A percentile compares a stretch with the other conserved stretches of the same genome.
These are phyloP conservation scores for Dreissena rostriformis DNA, from an alignment of 1,140 invertebrate genomes.

Conservation along the genomic window DNA sequence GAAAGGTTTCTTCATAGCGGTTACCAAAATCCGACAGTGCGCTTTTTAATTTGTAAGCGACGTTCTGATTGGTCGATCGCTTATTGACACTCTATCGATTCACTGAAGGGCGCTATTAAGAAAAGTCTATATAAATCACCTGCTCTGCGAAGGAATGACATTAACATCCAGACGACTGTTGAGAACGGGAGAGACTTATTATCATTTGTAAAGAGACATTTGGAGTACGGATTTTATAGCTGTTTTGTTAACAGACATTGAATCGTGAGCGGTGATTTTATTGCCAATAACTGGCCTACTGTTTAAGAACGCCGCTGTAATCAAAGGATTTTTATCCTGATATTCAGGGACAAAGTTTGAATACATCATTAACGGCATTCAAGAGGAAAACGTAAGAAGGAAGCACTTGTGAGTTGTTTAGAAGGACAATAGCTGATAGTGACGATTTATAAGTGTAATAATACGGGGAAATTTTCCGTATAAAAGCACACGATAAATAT, in stretches of 20 bases:
- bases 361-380: background rate
- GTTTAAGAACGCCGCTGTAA: no score
- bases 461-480: no score
- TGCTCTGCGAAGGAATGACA: background rate
- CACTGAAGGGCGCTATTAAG: background rate
- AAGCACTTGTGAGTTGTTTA: background rate
- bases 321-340: background rate
- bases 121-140: background rate
- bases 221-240: background rate
- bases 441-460: no score
- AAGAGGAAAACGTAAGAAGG: background rate
- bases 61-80: conserved; percentile 32
- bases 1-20: conserved; percentile 35
- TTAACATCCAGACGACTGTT: background rate
- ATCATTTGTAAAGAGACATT: background rate
- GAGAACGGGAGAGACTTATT: background rate
- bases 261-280: no score
- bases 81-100: background rate
- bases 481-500: no score
- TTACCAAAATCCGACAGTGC: conserved; percentile 29
- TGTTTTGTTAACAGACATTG: background rate
- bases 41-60: background rate
- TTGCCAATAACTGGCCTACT: no score
- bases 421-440: no score
- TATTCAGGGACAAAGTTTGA: background rate